Conservation (phyloP, 1,140 invertebrate genomes). For the Sarcophaga bullata region DNA sequence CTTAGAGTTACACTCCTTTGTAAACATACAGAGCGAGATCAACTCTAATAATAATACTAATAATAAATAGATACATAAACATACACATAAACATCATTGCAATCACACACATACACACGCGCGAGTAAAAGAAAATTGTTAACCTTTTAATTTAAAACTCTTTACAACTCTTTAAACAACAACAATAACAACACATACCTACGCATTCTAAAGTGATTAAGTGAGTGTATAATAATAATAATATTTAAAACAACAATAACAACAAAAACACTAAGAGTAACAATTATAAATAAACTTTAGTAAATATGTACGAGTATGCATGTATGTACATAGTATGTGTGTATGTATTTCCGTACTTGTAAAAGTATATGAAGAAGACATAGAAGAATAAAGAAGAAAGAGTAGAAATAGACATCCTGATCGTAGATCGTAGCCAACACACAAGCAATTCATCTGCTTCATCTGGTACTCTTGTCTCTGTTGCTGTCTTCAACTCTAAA, state of each 20-base stretch:
- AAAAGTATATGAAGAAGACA: background rate
- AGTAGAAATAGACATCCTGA: background rate
- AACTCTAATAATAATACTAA: background rate
- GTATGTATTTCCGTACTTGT: no score
- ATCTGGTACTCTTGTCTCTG: background rate
- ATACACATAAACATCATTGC: no score
- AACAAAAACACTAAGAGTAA: no score
- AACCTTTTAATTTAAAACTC: constrained; percentile 10
- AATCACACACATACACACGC: constrained; percentile 19
- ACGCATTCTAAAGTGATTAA: no score
- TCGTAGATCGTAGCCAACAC: background rate
- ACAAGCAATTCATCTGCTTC: background rate
- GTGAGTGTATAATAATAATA: no score
- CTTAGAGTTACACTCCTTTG: background rate
- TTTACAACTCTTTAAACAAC: constrained; percentile 11
- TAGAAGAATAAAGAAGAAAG: background rate
- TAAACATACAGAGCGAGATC: background rate
- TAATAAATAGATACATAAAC: constrained; percentile 17
- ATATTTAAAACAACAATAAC: background rate
- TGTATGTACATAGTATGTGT: background rate
- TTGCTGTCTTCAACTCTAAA: background rate
- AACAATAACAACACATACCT: background rate
- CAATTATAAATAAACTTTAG: no score
- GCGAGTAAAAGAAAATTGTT: background rate
- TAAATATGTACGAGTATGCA: no score